Conservation (phyloP, 2,888 invertebrate genomes). For the Diplazon laetatorius region DNA sequence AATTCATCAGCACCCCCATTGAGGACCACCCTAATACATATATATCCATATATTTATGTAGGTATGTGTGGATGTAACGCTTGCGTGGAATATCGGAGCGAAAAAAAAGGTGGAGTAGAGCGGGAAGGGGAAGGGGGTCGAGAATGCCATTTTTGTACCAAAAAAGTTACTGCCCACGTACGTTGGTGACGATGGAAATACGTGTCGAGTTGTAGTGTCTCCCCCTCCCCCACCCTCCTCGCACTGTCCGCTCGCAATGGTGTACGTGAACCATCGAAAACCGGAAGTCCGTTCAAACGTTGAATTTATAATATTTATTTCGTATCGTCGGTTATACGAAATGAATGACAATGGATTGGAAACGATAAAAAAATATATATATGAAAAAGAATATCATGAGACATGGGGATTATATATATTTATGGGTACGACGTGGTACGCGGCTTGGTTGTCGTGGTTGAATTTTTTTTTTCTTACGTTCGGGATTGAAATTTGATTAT, state of each 20-base stretch:
- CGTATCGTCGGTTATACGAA: background rate
- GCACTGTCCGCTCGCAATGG: too few relatives aligned
- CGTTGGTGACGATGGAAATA: conserved; percentile 28
- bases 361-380: too few relatives aligned
- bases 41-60: conserved; percentile 14
- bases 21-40: too few relatives aligned
- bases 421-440: too few relatives aligned
- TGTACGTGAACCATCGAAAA: conserved; percentile 44
- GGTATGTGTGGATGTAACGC: background rate
- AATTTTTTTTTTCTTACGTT: too few relatives aligned
- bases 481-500: background rate
- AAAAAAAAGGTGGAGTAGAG: background rate
- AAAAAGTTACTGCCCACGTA: conserved; percentile 51
- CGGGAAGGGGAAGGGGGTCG: background rate
- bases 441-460: too few relatives aligned
- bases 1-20: too few relatives aligned
- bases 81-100: conserved; percentile 24
- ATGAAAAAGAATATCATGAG: too few relatives aligned
- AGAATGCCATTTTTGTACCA: conserved; percentile 55
- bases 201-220: too few relatives aligned
- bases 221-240: too few relatives aligned
- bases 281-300: conserved; percentile 63
- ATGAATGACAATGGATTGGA: background rate
- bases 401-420: too few relatives aligned
- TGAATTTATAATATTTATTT: conserved; percentile 5